Percentiles rank a stretch among this genome's conserved stretches.
Conservation (phyloP, 2,797 vertebrate genomes). For the Myripristis murdjan region DNA sequence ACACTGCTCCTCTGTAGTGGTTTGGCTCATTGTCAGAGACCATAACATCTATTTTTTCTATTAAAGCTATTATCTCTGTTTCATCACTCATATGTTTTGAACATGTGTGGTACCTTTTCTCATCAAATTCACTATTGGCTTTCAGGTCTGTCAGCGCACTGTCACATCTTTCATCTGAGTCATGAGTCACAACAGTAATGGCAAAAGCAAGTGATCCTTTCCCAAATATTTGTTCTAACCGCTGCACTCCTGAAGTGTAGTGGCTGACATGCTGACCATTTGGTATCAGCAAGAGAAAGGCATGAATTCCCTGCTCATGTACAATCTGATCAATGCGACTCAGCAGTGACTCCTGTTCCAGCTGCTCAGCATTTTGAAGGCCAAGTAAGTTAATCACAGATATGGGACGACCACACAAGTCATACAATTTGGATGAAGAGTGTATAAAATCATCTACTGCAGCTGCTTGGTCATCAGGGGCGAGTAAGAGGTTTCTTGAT, state of each 20-base stretch:
- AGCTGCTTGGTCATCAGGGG: slow-evolving; percentile 11
- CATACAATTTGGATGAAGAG: slow-evolving; percentile 42
- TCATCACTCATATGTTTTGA: slow-evolving; percentile 43
- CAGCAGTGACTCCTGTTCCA: too few species aligned
- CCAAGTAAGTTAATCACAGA: slow-evolving; percentile 55
- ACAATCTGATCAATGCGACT: too few species aligned
- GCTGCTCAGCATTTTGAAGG: not conserved
- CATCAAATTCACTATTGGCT: slow-evolving; percentile 18
- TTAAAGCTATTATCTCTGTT: slow-evolving; percentile 32
- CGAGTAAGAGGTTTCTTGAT: slow-evolving; percentile 51
- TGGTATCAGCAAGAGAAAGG: slow-evolving; percentile 71
- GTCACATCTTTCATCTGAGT: slow-evolving; percentile 33
- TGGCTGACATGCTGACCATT: slow-evolving; percentile 47
- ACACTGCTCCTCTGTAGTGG: slow-evolving; percentile 16
- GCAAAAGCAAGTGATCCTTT: slow-evolving; percentile 30
- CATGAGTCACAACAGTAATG: slow-evolving; percentile 51
- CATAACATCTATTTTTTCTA: slow-evolving; percentile 58
- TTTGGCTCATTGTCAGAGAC: slow-evolving; percentile 32
- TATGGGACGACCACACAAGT: slow-evolving; percentile 49
- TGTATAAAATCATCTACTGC: too few species aligned
- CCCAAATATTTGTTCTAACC: slow-evolving; percentile 55
- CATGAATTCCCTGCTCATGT: slow-evolving; percentile 38
- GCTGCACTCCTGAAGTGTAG: slow-evolving; percentile 42
- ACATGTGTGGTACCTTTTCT: slow-evolving; percentile 59
- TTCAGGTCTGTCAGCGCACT: slow-evolving; percentile 46